Base-by-base conservation (phyloP, 1,140 invertebrate species). In the Watersipora subatra region DNA sequence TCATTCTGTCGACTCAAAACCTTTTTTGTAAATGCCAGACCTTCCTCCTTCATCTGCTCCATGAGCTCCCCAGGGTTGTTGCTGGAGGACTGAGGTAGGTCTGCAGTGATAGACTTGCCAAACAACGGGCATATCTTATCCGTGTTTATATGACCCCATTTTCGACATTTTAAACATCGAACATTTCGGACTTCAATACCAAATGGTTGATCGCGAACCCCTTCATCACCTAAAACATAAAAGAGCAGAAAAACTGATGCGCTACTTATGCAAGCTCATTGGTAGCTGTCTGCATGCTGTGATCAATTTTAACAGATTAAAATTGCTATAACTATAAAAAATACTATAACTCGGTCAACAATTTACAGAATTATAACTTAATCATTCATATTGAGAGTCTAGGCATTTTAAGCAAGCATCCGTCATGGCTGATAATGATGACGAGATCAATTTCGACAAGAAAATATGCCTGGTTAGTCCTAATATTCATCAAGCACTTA, bases 91-190 rank as follows among this genome's bases (percentile, higher is more conserved):
- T 73, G 68, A 29, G 73, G 71, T 29, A 78, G 78, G 64, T 80
- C 79, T 19, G 73, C 74, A 7, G 78, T 77, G 1, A 79, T 65
- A 62, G 77, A 74, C 66, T 73, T 72, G 1, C 75, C 73, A 71
- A 92, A 97, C 78, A 97, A 84, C 29, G 90, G 90, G 82, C 94
- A 98, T 80, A 93, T 78, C 89, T 90, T 92, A 86, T 93, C 94
- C 76, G 97, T 99, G 77, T 99, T 99, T 56, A 99, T 93, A 75
- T 99, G 97, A 2, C 97, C 97, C 94, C 96, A 99, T 77, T 97
- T 96, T 72, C 96, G 90, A 78, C 97, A 99, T 78, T 98, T 97
- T 29, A 99, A 92, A 76, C 97, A 99, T 20, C 94, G 84, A 0
- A 98, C 94, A 84, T 99, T 98, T 34, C 94, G 82, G 0, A 99